These are phyloP conservation scores for Prietella phreatophila DNA, from an alignment of 2,113 vertebrate genomes.

Conservation along the genomic window DNA sequence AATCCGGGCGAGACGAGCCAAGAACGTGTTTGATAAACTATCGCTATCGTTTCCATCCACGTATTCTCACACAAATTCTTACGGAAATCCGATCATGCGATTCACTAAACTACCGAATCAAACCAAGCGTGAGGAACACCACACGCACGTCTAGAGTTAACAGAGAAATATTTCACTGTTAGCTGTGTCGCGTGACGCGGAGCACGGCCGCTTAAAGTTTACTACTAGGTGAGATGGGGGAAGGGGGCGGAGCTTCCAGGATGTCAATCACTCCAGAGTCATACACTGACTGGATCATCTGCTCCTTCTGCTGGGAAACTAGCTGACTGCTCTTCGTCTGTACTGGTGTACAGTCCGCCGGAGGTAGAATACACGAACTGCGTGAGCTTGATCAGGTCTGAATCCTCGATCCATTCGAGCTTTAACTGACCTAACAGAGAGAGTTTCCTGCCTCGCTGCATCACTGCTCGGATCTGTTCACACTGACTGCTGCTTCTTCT, in stretches of 20 bases:
- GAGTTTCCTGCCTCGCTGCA: background rate
- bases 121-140: too few relatives aligned
- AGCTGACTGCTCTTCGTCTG: background rate
- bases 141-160: too few relatives aligned
- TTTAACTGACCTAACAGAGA: too few relatives aligned
- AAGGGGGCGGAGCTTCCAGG: background rate
- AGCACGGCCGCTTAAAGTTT: too few relatives aligned
- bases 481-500: background rate
- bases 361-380: background rate
- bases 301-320: background rate
- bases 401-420: background rate
- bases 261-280: background rate
- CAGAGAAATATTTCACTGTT: too few relatives aligned
- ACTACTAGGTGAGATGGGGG: background rate
- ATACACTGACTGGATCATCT: background rate
- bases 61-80: too few relatives aligned
- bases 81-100: too few relatives aligned
- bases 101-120: too few relatives aligned
- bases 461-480: background rate
- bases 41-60: too few relatives aligned
- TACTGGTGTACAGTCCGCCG: background rate
- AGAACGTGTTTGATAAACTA: too few relatives aligned
- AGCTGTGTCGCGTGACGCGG: too few relatives aligned
- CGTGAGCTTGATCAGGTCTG: background rate
- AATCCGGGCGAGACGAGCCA: too few relatives aligned